Evolutionary conservation across 2,797 vertebrate species (phyloP), one percentile per base, ranked within the genome.

Genomic region (Pseudotriccus pelzelni): DNA sequence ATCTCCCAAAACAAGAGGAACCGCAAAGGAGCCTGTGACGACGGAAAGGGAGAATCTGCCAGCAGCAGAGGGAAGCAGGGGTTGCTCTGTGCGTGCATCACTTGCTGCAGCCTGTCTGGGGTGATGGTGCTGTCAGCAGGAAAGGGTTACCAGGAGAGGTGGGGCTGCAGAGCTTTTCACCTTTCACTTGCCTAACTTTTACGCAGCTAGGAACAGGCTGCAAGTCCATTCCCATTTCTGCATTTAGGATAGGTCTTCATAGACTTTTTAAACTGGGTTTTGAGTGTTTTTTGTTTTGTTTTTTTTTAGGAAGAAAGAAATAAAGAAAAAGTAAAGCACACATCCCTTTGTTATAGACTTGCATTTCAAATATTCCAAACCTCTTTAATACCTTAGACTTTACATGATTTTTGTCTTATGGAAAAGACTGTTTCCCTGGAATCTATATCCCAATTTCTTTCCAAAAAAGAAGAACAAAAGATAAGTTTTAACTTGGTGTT

Each of bases 401-500:
- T 15, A 64, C 46, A 4, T 0, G 1, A 64, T 64, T 83, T 87
- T 59, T 76, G 74, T 90, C 64, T 90, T 49, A 70, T 7, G n/a
- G 39, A 43, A 52, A 96, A 90, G 68, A 92, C 64, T 55, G 17
- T 64, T 95, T 49, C 60, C 56, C 84, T 94, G 68, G 90, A 95
- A 88, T 64, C 19, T 76, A 53, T 82, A 94, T 92, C 17, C 83
- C 28, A 27, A 62, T 82, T 90, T 84, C 85, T 89, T 95, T 94
- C 96, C 86, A 87, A 94, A 96, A 94, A 95, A 64, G 27, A 88
- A 91, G n/a, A 90, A 93, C 92, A 46, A 87, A 96, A 94, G 94
- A 73, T 93, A 91, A 96, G 97, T 96, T 97, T 96, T 94, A 96
- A 96, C 97, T 97, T 91, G 94, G 92, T 95, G 78, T 72, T 90